Base-by-base conservation (phyloP, 2,888 invertebrate genomes). In the Ellobium chinense region DNA sequence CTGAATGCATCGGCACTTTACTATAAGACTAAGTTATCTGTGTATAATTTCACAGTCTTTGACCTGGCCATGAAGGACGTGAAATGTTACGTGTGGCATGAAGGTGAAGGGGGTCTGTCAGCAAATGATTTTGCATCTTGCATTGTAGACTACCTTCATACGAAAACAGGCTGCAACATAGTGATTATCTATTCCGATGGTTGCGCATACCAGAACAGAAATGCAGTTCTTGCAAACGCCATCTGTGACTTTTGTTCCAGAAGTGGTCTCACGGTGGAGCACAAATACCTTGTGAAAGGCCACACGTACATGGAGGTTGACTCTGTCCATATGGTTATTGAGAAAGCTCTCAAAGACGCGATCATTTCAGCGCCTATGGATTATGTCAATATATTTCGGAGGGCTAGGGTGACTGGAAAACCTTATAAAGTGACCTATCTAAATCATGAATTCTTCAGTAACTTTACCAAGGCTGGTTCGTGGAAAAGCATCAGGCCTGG, bases 231-330 rank as follows among this genome's bases (percentile, higher is more conserved):
- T 18, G 56, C 84, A 54, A 84, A 80, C 63, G 62, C 74, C 24
- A 29, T 80, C 14, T 54, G 68, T n/a, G 56, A 36, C 24, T 68
- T 74, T 18, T 60, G 78, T 14, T 37, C 68, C 3, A 18, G 66
- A 70, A 36, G 77, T 31, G 7, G 66, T 14, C 37, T 78, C 9
- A 72, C 58, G 65, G 74, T 80, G n/a, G 54, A 66, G 60, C 82
- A 79, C 12, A 81, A 80, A 66, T 77, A 62, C 37, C 63, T 82
- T 24, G 82, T 82, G 54, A 74, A 73, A 46, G 85, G 85, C 1
- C 82, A 85, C 69, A 83, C 85, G 12, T 80, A 76, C 54, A 82
- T 80, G 82, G 81, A 81, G 46, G 74, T 66, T 9, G 60, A 60
- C 60, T 60, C n/a, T n/a, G 60, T 60, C 12, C 60, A 60, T 27